Conservation (phyloP, 1,140 invertebrate species). For the Planococcus citri region DNA sequence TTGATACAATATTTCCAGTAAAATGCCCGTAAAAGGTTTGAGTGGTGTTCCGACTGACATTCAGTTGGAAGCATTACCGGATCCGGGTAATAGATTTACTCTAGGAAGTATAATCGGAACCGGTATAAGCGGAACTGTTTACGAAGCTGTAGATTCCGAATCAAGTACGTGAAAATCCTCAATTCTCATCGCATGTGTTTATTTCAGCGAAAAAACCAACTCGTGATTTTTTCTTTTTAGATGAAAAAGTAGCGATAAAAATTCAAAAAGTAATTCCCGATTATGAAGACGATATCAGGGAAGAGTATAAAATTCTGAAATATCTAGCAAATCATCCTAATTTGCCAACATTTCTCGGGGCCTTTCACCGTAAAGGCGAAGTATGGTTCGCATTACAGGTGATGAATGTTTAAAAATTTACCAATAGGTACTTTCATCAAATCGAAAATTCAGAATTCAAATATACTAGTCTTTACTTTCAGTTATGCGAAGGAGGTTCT, state of each 20-base stretch:
- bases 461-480: slow-evolving; percentile 29
- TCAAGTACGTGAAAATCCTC: slow-evolving; percentile 35
- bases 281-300: slow-evolving; percentile 54
- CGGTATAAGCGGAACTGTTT: slow-evolving; percentile 63
- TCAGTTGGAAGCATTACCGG: slow-evolving; percentile 38
- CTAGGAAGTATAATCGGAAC: slow-evolving; percentile 52
- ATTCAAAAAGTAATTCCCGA: slow-evolving; percentile 59
- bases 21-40: slow-evolving; percentile 9
- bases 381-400: slow-evolving; percentile 87
- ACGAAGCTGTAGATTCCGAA: slow-evolving; percentile 57
- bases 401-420: slow-evolving; percentile 32
- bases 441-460: neutral
- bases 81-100: slow-evolving; percentile 51
- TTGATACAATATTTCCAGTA: neutral
- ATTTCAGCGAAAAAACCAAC: neutral
- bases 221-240: slow-evolving; percentile 28
- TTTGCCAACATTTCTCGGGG: slow-evolving; percentile 72
- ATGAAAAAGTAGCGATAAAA: slow-evolving; percentile 63
- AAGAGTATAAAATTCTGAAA: slow-evolving; percentile 71
- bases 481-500: slow-evolving; percentile 70
- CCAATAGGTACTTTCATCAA: neutral
- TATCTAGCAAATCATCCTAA: slow-evolving; percentile 65
- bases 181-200: neutral
- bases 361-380: slow-evolving; percentile 51
- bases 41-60: slow-evolving; percentile 1